Evolutionary conservation across 2,113 vertebrate species (phyloP).

Genomic region (Bubo bubo): DNA sequence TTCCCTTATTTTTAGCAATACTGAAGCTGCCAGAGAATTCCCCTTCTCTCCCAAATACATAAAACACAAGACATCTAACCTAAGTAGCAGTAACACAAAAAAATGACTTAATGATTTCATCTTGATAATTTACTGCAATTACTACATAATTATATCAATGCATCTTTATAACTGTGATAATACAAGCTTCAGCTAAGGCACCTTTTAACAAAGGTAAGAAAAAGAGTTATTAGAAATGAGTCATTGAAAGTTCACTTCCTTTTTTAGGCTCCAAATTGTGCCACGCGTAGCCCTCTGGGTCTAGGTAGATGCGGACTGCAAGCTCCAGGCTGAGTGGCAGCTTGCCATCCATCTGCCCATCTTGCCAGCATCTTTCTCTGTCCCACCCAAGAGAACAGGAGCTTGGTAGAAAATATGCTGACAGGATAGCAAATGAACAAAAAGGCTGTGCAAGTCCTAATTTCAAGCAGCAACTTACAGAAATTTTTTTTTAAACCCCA

Average conservation of each 20-base stretch:
- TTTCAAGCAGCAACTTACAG: neutral
- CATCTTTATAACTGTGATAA: neutral
- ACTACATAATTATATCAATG: neutral
- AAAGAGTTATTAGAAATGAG: neutral
- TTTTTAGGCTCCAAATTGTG: neutral
- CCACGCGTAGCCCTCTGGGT: neutral
- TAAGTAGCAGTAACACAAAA: neutral
- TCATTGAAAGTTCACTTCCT: conserved; percentile 41
- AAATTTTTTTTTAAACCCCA: neutral
- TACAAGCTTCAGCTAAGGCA: neutral
- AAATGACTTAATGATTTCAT: neutral
- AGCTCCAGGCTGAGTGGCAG: conserved; percentile 61
- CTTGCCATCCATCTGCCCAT: conserved; percentile 68
- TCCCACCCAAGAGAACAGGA: conserved; percentile 32
- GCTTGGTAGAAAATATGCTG: conserved; percentile 34
- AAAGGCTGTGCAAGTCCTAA: neutral
- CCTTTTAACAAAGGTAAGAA: conserved; percentile 6
- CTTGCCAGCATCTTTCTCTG: conserved; percentile 44
- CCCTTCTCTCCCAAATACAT: neutral
- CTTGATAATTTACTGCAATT: neutral
- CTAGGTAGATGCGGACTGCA: neutral
- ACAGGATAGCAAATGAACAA: neutral
- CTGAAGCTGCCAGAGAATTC: neutral
- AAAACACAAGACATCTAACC: neutral
- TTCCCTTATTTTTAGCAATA: conserved; percentile 4